These are phyloP conservation scores for Helicorthomorpha holstii DNA, from an alignment of 1,140 invertebrate genomes.

Conservation along the genomic window DNA sequence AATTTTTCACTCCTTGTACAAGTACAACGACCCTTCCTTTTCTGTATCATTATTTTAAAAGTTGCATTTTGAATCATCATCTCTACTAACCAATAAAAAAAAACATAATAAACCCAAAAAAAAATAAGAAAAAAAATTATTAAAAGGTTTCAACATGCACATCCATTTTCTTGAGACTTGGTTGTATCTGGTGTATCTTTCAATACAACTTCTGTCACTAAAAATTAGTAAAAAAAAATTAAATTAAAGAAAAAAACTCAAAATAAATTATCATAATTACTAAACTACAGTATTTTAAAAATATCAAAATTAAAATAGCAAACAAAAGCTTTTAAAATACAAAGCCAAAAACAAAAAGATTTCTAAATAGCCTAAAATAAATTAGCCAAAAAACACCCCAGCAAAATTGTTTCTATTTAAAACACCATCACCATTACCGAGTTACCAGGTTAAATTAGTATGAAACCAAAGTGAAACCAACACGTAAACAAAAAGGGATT, in stretches of 20 bases:
- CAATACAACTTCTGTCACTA: slow-evolving; percentile 95
- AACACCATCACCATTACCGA: too few species aligned
- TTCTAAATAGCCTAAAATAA: too few species aligned
- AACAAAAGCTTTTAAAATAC: too few species aligned
- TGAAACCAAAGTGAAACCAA: too few species aligned
- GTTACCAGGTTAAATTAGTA: too few species aligned
- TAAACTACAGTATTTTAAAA: too few species aligned
- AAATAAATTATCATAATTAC: slow-evolving; percentile 3
- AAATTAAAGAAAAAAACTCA: slow-evolving; percentile 25
- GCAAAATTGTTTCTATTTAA: too few species aligned
- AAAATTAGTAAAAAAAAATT: slow-evolving; percentile 45
- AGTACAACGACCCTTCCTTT: neutral
- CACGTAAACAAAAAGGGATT: too few species aligned
- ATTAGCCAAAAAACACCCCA: too few species aligned
- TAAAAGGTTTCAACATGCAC: slow-evolving; percentile 53
- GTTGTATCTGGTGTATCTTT: slow-evolving; percentile 86
- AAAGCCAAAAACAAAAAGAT: too few species aligned
- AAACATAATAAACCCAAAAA: slow-evolving; percentile 1
- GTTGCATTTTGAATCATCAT: neutral
- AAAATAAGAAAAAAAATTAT: slow-evolving; percentile 4
- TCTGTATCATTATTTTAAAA: neutral
- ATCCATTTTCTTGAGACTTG: slow-evolving; percentile 68
- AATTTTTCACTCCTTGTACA: neutral
- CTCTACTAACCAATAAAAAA: slow-evolving; percentile 6
- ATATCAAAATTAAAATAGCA: too few species aligned